These are phyloP conservation scores for Apamea monoglypha DNA, from an alignment of 2,888 invertebrate species.

Conservation along the genomic window DNA sequence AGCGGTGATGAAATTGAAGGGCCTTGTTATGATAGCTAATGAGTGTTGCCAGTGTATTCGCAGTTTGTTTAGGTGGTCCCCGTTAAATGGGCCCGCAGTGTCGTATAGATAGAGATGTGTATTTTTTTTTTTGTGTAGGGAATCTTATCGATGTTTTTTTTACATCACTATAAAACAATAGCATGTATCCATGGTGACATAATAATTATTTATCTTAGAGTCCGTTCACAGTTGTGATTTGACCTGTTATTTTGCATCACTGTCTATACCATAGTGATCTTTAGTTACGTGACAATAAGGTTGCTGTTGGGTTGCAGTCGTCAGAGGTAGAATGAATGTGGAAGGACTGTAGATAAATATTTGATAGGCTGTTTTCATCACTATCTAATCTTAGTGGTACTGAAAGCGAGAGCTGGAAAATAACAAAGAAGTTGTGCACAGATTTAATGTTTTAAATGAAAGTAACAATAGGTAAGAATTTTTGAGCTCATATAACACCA, in stretches of 20 bases:
- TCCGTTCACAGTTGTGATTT: no score
- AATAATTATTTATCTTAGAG: no score
- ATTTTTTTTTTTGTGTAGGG: slow-evolving; percentile 7
- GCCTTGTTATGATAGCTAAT: slow-evolving; percentile 62
- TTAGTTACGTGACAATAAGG: background rate
- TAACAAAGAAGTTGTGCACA: background rate
- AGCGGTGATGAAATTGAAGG: slow-evolving; percentile 59
- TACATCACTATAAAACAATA: background rate
- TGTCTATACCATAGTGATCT: background rate
- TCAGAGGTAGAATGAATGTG: background rate
- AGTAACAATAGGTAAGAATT: background rate
- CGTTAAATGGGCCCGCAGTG: slow-evolving; percentile 38
- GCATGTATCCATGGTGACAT: background rate
- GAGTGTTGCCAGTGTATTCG: slow-evolving; percentile 47
- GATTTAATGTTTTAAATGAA: background rate
- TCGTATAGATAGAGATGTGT: slow-evolving; percentile 26
- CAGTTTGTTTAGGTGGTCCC: slow-evolving; percentile 52
- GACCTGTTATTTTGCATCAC: no score
- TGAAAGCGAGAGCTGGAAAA: background rate
- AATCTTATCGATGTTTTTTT: background rate
- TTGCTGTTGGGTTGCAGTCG: no score
- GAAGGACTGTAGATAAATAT: background rate
- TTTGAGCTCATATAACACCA: no score
- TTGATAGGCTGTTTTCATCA: background rate
- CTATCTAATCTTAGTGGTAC: background rate